phyloP scores from a whole-genome alignment of 2,113 vertebrate genomes.

The Hassar affinis region DNA sequence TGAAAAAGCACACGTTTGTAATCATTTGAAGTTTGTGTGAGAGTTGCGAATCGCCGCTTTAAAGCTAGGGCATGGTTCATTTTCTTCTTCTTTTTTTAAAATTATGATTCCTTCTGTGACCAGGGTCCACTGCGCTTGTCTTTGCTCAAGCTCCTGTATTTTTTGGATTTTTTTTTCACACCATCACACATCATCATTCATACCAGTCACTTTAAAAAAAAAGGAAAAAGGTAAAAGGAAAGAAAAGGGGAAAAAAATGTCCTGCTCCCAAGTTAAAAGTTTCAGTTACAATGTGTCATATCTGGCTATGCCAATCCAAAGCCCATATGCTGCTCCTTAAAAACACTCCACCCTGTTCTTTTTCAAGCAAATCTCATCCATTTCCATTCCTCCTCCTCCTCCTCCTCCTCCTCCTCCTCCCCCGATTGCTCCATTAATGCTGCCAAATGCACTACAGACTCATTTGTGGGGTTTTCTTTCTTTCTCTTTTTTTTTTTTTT shows the following conservation, averaged over 20 bases:
- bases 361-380: constrained; percentile 18
- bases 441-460: constrained; percentile 23
- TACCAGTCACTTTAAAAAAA: neutral
- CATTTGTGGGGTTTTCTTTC: neutral
- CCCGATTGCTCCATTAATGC: constrained; percentile 10
- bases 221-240: neutral
- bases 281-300: neutral
- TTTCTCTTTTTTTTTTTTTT: too few relatives aligned
- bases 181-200: constrained; percentile 12
- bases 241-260: neutral
- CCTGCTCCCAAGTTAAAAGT: neutral
- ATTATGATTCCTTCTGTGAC: neutral
- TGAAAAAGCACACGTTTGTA: neutral
- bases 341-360: neutral
- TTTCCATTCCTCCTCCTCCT: neutral
- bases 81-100: neutral
- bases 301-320: neutral
- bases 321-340: constrained; percentile 9
- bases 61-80: neutral
- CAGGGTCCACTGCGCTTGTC: neutral
- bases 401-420: neutral
- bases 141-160: neutral
- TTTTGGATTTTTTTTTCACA: neutral
- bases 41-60: neutral
- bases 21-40: neutral